These are phyloP conservation scores for Bradypodion pumilum DNA, from an alignment of 2,797 vertebrate genomes.

Conservation along the genomic window DNA sequence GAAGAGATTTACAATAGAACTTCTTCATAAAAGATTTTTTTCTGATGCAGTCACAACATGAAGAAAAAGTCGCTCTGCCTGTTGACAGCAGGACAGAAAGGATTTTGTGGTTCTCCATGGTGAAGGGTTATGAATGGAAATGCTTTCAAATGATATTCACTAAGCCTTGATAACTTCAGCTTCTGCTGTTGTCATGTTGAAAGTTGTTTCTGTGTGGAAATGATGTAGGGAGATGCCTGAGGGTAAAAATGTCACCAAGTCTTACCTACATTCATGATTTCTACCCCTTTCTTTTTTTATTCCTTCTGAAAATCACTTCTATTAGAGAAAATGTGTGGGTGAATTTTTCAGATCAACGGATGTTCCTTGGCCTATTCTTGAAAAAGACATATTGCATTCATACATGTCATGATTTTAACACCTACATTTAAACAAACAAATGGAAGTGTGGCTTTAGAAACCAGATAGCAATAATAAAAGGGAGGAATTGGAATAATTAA, in stretches of 20 bases:
- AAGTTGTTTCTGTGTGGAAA: constrained; percentile 49
- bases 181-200: background rate
- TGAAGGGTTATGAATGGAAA: constrained; percentile 47
- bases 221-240: background rate
- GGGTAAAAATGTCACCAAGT: constrained; percentile 25
- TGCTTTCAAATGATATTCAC: constrained; percentile 54
- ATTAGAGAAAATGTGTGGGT: accelerated
- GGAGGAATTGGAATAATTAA: background rate
- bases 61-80: constrained; percentile 31
- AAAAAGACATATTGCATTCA: constrained; percentile 1
- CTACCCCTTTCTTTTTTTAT: background rate
- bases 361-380: background rate
- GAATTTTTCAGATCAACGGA: background rate
- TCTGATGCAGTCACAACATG: constrained; percentile 15
- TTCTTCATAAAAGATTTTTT: constrained; percentile 35
- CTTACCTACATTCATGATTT: background rate
- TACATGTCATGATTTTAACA: background rate
- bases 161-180: constrained; percentile 25
- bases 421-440: background rate
- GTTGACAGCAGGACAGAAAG: constrained; percentile 56
- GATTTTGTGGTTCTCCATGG: constrained; percentile 48
- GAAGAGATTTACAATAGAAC: constrained; percentile 21
- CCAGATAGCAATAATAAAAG: background rate
- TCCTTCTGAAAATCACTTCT: background rate
- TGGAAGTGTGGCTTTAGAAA: background rate